These are phyloP conservation scores for Poecile atricapillus DNA, from an alignment of 2,113 vertebrate species.

Conservation along the genomic window DNA sequence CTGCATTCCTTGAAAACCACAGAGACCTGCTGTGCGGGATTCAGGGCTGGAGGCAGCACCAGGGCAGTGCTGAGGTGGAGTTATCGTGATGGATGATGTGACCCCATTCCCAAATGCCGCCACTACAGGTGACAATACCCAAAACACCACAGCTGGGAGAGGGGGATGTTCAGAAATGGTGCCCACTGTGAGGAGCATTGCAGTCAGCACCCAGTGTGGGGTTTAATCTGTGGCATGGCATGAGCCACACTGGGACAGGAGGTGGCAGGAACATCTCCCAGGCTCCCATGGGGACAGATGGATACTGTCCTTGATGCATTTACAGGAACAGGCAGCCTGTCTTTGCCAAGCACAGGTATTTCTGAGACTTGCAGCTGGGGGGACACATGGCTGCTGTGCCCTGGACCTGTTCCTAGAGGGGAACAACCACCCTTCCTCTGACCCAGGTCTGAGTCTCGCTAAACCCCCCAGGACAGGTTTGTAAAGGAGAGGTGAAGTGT, in stretches of 20 bases:
- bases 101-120: not conserved
- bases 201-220: not conserved
- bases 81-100: not conserved
- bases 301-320: not conserved
- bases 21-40: constrained; percentile 11
- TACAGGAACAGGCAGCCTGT: not conserved
- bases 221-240: not conserved
- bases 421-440: not conserved
- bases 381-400: not conserved
- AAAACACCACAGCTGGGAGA: not conserved
- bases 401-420: not conserved
- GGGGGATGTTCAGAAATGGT: not conserved
- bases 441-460: not conserved
- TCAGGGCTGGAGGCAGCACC: not conserved
- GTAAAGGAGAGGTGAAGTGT: not conserved
- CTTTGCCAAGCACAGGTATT: not conserved
- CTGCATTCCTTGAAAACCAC: constrained; percentile 38
- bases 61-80: not conserved
- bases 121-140: not conserved
- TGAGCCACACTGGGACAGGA: not conserved
- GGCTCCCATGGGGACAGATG: not conserved
- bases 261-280: not conserved
- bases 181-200: accelerated
- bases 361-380: not conserved
- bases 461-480: not conserved